phyloP scores from a whole-genome alignment of 2,113 vertebrate species.

The Alexandromys fortis region DNA sequence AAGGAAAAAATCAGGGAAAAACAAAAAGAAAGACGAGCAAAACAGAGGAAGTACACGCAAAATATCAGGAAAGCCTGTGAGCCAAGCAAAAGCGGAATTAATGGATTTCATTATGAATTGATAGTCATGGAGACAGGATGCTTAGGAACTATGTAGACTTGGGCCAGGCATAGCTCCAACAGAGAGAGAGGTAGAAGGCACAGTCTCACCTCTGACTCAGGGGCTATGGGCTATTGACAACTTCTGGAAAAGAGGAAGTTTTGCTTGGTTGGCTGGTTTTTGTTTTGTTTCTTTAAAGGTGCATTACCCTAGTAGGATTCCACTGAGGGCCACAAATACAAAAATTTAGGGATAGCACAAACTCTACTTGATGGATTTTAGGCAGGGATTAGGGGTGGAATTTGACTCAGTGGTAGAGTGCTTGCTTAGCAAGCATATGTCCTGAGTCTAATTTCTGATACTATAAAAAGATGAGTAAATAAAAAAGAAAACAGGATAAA shows the following conservation, averaged over 20 bases:
- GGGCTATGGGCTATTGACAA: not conserved
- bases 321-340: not conserved
- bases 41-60: not conserved
- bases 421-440: not conserved
- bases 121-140: not conserved
- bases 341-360: not conserved
- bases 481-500: not conserved
- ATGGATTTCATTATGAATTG: not conserved
- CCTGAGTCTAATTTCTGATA: not conserved
- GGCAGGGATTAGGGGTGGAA: accelerated
- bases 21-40: not conserved
- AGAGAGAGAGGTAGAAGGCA: not conserved
- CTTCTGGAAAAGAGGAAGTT: not conserved
- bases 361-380: not conserved
- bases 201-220: too few relatives aligned
- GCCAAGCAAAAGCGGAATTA: not conserved
- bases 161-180: not conserved
- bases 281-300: not conserved
- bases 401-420: not conserved
- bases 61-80: not conserved
- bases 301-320: not conserved
- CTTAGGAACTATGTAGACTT: not conserved
- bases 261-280: not conserved
- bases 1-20: not conserved
- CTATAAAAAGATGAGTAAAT: not conserved